Conservation (phyloP, 2,888 invertebrate genomes). For the Subacronicta megacephala region DNA sequence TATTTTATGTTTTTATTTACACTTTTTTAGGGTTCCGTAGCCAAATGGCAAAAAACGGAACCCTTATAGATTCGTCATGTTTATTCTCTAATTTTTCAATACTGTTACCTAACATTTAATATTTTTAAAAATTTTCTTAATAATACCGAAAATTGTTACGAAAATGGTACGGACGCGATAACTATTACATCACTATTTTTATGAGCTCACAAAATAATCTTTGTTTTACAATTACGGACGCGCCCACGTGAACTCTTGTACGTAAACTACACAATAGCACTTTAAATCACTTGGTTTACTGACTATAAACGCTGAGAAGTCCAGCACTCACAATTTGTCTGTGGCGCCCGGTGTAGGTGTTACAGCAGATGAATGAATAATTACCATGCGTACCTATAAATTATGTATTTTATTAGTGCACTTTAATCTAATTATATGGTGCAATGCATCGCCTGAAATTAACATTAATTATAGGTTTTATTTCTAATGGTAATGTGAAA, state of each 20-base stretch:
- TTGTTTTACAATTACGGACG: constrained; percentile 51
- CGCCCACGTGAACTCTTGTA: constrained; percentile 47
- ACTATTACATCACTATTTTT: constrained; percentile 4
- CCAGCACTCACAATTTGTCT: constrained; percentile 38
- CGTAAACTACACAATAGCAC: constrained; percentile 61
- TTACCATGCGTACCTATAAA: constrained; percentile 37
- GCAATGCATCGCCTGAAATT: constrained; percentile 29
- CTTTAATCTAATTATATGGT: constrained; percentile 44
- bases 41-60: too few relatives aligned
- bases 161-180: neutral
- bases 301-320: constrained; percentile 46
- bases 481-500: constrained; percentile 18
- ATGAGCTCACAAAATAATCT: constrained; percentile 46
- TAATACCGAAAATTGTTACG: too few relatives aligned
- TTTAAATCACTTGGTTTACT: constrained; percentile 63
- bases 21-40: too few relatives aligned
- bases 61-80: too few relatives aligned
- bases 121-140: too few relatives aligned
- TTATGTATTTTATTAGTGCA: constrained; percentile 48
- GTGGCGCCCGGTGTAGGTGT: constrained; percentile 51
- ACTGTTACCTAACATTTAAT: too few relatives aligned
- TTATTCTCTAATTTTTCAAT: too few relatives aligned
- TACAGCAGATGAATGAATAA: constrained; percentile 45
- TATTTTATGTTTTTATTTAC: too few relatives aligned
- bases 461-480: constrained; percentile 35